phyloP scores from a whole-genome alignment of 2,888 invertebrate genomes.

The Lumbricus terrestris region DNA sequence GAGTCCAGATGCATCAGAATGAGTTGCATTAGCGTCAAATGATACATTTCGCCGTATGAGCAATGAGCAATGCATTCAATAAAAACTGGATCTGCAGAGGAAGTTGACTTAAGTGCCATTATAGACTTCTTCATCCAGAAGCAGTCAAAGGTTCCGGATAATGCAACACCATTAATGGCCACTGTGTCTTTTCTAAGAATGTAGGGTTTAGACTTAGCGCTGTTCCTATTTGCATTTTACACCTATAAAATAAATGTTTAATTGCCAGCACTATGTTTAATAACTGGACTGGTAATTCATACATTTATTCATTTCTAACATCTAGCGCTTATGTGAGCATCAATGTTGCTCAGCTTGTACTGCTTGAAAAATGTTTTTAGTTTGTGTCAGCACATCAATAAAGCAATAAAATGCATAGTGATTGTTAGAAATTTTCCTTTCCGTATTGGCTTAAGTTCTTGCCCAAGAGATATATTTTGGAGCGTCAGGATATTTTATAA shows the following conservation, averaged over 20 bases:
- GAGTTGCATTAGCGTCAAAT: too few relatives aligned
- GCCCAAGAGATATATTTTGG: background rate
- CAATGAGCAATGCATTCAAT: too few relatives aligned
- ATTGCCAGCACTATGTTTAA: background rate
- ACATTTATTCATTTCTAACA: background rate
- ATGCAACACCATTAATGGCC: background rate
- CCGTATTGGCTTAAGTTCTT: background rate
- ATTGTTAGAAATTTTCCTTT: background rate
- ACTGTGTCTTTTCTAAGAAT: background rate
- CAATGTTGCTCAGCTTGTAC: background rate
- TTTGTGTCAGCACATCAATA: background rate
- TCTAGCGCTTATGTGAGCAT: background rate
- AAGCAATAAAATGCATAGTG: background rate
- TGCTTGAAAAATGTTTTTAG: background rate
- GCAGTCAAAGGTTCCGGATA: too few relatives aligned
- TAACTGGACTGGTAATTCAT: background rate
- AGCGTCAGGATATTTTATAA: background rate
- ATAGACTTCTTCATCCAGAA: too few relatives aligned
- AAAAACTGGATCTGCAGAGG: too few relatives aligned
- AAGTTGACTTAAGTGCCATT: too few relatives aligned
- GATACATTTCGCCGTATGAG: too few relatives aligned
- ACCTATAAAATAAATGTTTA: background rate
- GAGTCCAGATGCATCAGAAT: too few relatives aligned
- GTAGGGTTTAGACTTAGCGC: background rate
- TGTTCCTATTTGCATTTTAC: background rate